Base-by-base conservation (phyloP, 1,140 invertebrate species). In the Drosophila tristis region DNA sequence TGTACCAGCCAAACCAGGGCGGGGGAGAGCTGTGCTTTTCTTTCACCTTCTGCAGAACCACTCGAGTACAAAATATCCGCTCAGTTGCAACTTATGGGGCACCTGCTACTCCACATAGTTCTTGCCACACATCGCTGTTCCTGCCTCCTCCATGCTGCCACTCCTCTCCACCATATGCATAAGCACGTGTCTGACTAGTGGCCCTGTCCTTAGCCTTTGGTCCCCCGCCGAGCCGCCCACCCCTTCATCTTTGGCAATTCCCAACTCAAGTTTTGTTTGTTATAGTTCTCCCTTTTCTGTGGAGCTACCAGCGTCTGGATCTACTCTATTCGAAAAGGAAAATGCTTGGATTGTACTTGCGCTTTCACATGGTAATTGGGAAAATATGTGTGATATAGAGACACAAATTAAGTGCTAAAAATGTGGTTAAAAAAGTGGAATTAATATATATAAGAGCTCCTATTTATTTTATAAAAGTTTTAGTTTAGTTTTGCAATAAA, bases 1-100 rank as follows among this genome's bases (percentile, higher is more conserved):
- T 20, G 20, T 20, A 20, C 20, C 20, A 20, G 2, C 20, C 7
- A 39, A 20, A 2, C 20, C 7, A 39, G 35, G 3, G 35, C 9
- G 7, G 29, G 29, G 2, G 7, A 2, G 7, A 3, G 35, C 35
- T 3, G 23, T 25, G 15, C 13, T 56, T 39, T 42, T 29, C 20
- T 56, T 56, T 31, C 39, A 43, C 65, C 55, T 62, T 60, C 57
- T 79, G 55, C 54, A 74, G 68, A 65, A 62, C 62, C 62, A 78
- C 74, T 86, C 60, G 59, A 86, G 81, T 81, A 75, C 74, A 81
- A 87, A 85, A 65, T 86, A 86, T 87, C 58, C 62, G 74, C 74
- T 81, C 81, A 87, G 82, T 58, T 81, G 81, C 74, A 87, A 78
- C 82, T 77, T 80, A 80, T 72, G 74, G 68, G 66, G 51, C 59